Evolutionary conservation across 2,888 invertebrate species (phyloP).

Genomic region (Diplazon laetatorius): DNA sequence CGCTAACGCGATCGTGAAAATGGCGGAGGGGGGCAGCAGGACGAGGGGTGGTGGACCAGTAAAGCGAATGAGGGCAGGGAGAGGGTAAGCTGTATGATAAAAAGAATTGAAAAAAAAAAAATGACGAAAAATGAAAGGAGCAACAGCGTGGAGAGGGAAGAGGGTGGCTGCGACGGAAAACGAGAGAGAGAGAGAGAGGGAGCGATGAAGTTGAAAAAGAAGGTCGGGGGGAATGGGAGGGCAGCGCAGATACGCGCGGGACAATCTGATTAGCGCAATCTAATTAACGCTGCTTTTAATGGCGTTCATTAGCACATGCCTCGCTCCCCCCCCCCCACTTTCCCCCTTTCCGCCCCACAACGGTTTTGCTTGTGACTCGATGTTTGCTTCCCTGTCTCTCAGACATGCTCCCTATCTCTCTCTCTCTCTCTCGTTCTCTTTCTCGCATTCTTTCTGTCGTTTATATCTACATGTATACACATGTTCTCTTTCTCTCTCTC

Average conservation of each 20-base stretch:
- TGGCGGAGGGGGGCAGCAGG: not conserved
- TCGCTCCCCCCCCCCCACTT: too few species aligned
- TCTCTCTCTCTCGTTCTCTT: constrained; percentile 55
- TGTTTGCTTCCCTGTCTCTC: constrained; percentile 64
- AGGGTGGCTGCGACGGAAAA: constrained; percentile 55
- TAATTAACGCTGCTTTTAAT: constrained; percentile 83
- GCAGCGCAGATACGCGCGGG: constrained; percentile 77
- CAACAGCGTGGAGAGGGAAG: constrained; percentile 44
- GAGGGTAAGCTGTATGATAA: constrained; percentile 34
- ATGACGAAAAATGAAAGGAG: too few species aligned
- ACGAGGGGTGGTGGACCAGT: not conserved
- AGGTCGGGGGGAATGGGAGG: too few species aligned
- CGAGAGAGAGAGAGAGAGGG: constrained; percentile 35
- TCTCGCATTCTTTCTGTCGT: constrained; percentile 3
- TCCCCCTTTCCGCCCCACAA: too few species aligned
- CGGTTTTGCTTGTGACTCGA: constrained; percentile 67
- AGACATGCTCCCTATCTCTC: constrained; percentile 56
- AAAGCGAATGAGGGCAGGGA: constrained; percentile 7
- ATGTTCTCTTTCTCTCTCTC: not conserved
- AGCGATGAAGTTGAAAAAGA: too few species aligned
- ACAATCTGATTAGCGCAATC: constrained; percentile 82
- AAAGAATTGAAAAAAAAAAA: too few species aligned
- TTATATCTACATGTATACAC: constrained; percentile 38
- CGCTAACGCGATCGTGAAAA: constrained; percentile 60
- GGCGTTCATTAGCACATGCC: constrained; percentile 82